Percentiles rank a stretch among this genome's conserved stretches.
Evolutionary conservation across 2,797 vertebrate species (phyloP).

Genomic region (Limnodromus scolopaceus): DNA sequence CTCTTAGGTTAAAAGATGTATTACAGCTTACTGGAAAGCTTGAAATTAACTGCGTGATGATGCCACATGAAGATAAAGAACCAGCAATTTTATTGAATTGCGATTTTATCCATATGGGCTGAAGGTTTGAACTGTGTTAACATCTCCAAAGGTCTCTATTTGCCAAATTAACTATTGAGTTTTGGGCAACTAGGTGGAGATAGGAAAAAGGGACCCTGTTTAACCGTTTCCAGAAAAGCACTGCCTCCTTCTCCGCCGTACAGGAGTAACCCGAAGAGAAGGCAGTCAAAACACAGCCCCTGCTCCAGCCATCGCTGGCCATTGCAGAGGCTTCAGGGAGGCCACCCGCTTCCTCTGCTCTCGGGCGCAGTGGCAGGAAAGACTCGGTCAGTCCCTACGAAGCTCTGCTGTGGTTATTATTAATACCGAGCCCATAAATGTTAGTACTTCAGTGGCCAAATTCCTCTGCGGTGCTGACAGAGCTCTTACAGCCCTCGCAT

Average conservation of each 20-base stretch:
- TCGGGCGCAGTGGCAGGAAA: background rate
- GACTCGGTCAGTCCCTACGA: fast-evolving
- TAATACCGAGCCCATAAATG: background rate
- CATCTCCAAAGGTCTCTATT: background rate
- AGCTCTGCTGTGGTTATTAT: background rate
- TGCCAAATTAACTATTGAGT: constrained; percentile 10
- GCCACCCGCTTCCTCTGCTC: background rate
- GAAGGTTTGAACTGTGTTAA: background rate
- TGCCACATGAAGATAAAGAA: constrained; percentile 35
- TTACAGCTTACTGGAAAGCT: constrained; percentile 60
- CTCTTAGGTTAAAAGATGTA: constrained; percentile 58
- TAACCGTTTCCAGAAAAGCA: background rate
- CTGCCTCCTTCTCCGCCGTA: background rate
- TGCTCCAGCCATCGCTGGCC: background rate
- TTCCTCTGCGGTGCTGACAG: background rate
- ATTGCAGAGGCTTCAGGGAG: background rate
- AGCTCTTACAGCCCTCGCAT: background rate
- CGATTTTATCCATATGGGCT: background rate
- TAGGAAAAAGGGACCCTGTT: background rate
- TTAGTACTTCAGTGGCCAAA: background rate
- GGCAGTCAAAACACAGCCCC: background rate
- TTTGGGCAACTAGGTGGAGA: background rate
- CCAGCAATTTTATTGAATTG: constrained; percentile 33
- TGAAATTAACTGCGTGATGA: constrained; percentile 38
- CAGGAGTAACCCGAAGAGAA: background rate